Conservation (phyloP, 2,113 vertebrate genomes). For the Carassius gibelio region DNA sequence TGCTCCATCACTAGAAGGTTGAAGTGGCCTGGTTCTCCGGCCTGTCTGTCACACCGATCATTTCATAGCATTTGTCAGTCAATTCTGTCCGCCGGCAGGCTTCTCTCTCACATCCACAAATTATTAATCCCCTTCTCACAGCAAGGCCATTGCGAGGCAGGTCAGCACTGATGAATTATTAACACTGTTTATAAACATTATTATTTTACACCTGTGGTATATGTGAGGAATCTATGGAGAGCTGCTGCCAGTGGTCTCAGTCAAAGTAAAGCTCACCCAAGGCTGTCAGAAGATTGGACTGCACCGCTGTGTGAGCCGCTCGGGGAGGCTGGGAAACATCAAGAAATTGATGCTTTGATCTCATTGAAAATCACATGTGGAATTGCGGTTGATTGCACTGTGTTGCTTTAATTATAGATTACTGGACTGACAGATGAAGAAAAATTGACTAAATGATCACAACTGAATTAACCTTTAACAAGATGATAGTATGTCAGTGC, state of each 20-base stretch:
- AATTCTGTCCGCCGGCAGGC: slow-evolving; percentile 20
- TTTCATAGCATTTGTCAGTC: slow-evolving; percentile 39
- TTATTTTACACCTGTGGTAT: slow-evolving; percentile 58
- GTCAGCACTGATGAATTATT: slow-evolving; percentile 61
- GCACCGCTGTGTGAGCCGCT: background rate
- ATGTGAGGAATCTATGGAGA: slow-evolving; percentile 29
- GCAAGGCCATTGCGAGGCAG: slow-evolving; percentile 46
- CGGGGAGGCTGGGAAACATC: background rate
- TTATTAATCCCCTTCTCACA: slow-evolving; percentile 51
- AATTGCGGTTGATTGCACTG: slow-evolving; percentile 7
- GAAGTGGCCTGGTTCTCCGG: background rate
- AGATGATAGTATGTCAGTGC: background rate
- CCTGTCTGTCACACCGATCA: background rate
- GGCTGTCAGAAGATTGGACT: background rate
- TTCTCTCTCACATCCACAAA: slow-evolving; percentile 37
- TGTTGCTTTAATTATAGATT: slow-evolving; percentile 15
- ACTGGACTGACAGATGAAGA: slow-evolving; percentile 1
- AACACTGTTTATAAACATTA: slow-evolving; percentile 64
- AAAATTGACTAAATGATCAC: background rate
- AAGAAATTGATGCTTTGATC: background rate
- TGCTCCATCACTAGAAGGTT: background rate
- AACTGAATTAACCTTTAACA: background rate
- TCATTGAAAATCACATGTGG: slow-evolving; percentile 1
- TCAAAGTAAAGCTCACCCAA: slow-evolving; percentile 1
- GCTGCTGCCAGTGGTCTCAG: background rate